Conservation (phyloP, 2,888 invertebrate genomes). For the Drosophila longiperda region DNA sequence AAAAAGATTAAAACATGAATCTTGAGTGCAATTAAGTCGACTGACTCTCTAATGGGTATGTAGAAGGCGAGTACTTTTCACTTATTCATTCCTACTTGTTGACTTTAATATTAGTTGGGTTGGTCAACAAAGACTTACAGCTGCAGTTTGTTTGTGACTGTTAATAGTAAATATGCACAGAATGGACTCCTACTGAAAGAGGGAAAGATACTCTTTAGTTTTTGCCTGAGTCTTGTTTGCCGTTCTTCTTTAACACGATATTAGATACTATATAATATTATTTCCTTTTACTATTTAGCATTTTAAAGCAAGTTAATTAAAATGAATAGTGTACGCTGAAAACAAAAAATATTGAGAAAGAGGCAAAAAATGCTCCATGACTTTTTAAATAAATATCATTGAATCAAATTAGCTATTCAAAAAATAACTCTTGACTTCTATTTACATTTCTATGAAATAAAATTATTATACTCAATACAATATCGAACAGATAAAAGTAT, state of each 20-base stretch:
- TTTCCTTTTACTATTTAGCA: not conserved
- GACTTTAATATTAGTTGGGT: constrained; percentile 30
- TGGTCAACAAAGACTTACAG: constrained; percentile 26
- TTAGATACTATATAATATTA: not conserved
- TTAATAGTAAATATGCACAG: constrained; percentile 8
- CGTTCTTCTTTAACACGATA: constrained; percentile 1
- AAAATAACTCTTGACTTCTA: not conserved
- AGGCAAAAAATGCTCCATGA: not conserved
- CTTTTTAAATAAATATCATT: not conserved
- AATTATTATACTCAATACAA: not conserved
- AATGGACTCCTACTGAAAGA: not conserved
- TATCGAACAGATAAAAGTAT: not conserved
- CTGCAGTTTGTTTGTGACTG: constrained; percentile 12
- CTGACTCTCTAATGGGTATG: constrained; percentile 5
- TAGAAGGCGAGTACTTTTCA: not conserved
- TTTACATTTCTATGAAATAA: not conserved
- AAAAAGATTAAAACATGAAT: not conserved
- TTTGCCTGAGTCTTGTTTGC: constrained; percentile 1
- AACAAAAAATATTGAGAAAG: not conserved
- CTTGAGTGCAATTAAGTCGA: not conserved
- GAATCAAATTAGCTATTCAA: constrained; percentile 1
- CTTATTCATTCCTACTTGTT: constrained; percentile 16
- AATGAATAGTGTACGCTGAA: not conserved
- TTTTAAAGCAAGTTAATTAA: not conserved
- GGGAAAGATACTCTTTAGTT: not conserved